Base-by-base conservation (phyloP, 2,888 invertebrate species). In the Acleris literana region DNA sequence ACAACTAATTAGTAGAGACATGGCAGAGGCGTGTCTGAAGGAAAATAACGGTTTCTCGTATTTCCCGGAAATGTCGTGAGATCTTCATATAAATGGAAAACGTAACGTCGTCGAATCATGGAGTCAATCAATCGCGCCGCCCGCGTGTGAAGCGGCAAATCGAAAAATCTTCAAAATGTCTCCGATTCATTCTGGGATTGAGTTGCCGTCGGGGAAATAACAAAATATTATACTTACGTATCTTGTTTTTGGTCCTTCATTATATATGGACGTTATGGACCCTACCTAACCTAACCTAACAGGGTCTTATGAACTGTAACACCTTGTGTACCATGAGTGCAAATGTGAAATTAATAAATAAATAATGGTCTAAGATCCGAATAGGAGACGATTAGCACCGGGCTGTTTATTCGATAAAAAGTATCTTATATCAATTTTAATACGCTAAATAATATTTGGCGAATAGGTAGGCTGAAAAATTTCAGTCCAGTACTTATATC, bases 71-170 rank as follows among this genome's bases (percentile, higher is more conserved):
- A 80, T 82, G 79, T 82, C 80, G 77, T 78, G 79, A 82, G 79
- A 85, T 87, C 84, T 86, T 87, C 85, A 86, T 87, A 87, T 85
- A 86, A 85, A 87, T 87, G 84, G 85, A 77, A 83, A 85, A 82
- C 81, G 83, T 82, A 77, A 84, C 84, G 81, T 80, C 80, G 77
- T 67, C 79, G 82, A 80, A 79, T 82, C 81, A 78, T 73, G 72
- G 77, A 87, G 85, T 85, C 87, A 86, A 87, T 87, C 87, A 87
- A 83, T 83, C 82, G 82, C 78, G 78, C 70, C 82, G 80, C 75
- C 83, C 84, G 86, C 76, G 82, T 84, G 86, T 81, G 87, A 85
- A 86, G 86, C 86, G 87, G 83, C 83, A 87, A 87, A 87, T 87
- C 85, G 87, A 85, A 87, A 86, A 84, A 84, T 84, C 81, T 81